A percentile compares a stretch with the other conserved stretches of the same genome.
phyloP scores from a whole-genome alignment of 2,797 vertebrate species.

The Poliocrania exsul region DNA sequence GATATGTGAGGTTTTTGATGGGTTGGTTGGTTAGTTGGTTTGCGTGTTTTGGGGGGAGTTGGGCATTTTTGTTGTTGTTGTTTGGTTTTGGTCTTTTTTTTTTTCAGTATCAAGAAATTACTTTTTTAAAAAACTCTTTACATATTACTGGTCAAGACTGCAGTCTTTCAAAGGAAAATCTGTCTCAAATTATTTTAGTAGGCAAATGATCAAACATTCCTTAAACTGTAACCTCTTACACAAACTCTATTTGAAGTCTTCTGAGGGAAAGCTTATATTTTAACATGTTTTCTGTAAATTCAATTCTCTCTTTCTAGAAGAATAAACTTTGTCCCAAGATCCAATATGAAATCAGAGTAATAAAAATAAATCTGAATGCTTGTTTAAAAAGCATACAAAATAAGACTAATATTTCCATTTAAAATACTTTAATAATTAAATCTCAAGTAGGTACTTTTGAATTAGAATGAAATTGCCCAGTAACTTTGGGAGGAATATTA shows the following conservation, averaged over 20 bases:
- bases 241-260: background rate
- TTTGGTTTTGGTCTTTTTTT: background rate
- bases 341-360: background rate
- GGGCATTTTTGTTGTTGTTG: background rate
- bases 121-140: background rate
- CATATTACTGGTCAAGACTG: background rate
- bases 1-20: background rate
- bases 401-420: background rate
- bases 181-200: background rate
- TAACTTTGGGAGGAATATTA: background rate
- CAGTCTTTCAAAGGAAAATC: background rate
- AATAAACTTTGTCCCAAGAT: background rate
- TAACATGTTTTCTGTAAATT: background rate
- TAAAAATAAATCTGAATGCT: background rate
- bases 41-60: fast-evolving
- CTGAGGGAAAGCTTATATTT: background rate
- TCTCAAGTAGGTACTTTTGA: background rate
- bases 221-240: background rate
- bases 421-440: background rate
- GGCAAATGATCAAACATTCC: background rate
- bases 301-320: background rate
- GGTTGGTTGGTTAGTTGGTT: fast-evolving
- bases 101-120: background rate
- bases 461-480: background rate
- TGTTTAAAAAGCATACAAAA: background rate